These are phyloP conservation scores for Phrynocephalus versicolor DNA, from an alignment of 2,113 vertebrate species.

Conservation along the genomic window DNA sequence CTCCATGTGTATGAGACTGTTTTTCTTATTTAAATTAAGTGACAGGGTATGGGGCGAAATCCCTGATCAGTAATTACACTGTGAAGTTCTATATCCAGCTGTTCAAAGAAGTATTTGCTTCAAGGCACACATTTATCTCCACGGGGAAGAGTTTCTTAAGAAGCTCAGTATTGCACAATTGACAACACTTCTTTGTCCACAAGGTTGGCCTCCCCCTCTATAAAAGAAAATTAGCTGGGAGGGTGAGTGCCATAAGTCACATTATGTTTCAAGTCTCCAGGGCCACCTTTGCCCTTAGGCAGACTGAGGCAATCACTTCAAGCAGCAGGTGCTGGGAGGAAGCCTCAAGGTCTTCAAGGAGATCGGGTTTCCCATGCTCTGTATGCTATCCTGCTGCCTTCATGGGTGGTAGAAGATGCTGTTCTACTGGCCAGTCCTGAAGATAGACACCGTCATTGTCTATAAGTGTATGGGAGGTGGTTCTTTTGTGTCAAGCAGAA, in stretches of 20 bases:
- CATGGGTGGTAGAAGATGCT: neutral
- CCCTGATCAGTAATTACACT: neutral
- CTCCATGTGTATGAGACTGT: neutral
- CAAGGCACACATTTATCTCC: neutral
- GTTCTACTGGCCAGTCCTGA: neutral
- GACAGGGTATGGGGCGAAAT: neutral
- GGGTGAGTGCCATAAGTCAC: neutral
- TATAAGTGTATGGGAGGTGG: too few species aligned
- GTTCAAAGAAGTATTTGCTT: neutral
- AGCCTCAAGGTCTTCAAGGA: too few species aligned
- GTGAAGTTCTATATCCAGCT: neutral
- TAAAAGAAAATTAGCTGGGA: neutral
- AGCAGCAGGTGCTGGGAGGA: too few species aligned
- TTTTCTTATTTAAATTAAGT: conserved; percentile 1
- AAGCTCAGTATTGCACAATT: conserved; percentile 11
- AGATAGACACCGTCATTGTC: too few species aligned
- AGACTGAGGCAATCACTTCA: too few species aligned
- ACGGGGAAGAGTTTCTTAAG: neutral
- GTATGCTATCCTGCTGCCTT: too few species aligned
- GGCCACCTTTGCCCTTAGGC: too few species aligned
- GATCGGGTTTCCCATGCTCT: too few species aligned
- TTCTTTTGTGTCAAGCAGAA: too few species aligned
- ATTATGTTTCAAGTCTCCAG: neutral
- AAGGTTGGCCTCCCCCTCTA: neutral
- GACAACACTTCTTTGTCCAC: neutral